phyloP scores from a whole-genome alignment of 2,797 vertebrate species.

The Lithobates sylvaticus region DNA sequence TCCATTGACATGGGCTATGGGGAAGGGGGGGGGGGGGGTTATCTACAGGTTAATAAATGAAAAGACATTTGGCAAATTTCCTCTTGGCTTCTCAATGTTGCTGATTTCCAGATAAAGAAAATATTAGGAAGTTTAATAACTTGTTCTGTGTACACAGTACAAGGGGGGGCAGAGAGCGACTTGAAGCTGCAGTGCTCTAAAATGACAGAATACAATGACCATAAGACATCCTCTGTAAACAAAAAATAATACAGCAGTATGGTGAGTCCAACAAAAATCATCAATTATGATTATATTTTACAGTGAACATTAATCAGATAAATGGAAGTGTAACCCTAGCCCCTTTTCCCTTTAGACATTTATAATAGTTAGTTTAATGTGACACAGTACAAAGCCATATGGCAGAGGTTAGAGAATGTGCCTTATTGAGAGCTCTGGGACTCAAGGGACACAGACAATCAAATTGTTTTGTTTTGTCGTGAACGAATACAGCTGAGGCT shows the following conservation, averaged over 20 bases:
- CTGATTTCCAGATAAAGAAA: neutral
- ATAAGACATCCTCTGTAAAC: slow-evolving; percentile 24
- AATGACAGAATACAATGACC: neutral
- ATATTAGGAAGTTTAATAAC: neutral
- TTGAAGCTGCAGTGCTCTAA: neutral
- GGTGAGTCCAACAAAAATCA: slow-evolving; percentile 41
- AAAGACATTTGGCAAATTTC: neutral
- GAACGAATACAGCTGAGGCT: slow-evolving; percentile 18
- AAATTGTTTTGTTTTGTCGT: slow-evolving; percentile 42
- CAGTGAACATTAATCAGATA: slow-evolving; percentile 56
- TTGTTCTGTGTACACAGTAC: neutral
- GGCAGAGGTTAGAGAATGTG: slow-evolving; percentile 53
- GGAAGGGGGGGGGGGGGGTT: neutral
- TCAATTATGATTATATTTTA: slow-evolving; percentile 54
- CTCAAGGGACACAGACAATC: slow-evolving; percentile 25
- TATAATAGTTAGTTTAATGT: slow-evolving; percentile 62
- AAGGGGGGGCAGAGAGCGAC: neutral
- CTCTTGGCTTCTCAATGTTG: neutral
- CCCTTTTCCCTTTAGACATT: slow-evolving; percentile 54
- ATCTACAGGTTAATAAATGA: neutral
- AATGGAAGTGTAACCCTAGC: slow-evolving; percentile 58
- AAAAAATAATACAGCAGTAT: slow-evolving; percentile 32
- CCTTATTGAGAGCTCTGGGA: slow-evolving; percentile 29
- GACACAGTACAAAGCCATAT: slow-evolving; percentile 57
- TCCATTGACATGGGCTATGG: neutral